Conservation (phyloP, 2,113 vertebrate genomes). For the Catagonus wagneri region DNA sequence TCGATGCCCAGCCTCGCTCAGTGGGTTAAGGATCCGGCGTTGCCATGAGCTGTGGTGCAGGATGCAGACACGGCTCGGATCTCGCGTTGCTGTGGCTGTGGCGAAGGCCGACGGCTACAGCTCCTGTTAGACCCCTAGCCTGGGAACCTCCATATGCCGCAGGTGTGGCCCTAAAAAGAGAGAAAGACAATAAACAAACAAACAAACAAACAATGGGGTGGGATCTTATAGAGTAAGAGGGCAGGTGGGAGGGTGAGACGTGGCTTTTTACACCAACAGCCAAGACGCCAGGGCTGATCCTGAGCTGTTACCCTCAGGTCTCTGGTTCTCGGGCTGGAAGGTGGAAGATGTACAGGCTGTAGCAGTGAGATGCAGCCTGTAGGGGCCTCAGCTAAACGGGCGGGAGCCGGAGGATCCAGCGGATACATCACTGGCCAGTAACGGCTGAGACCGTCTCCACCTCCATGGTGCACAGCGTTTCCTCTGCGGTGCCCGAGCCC, state of each 20-base stretch:
- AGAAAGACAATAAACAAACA: no score
- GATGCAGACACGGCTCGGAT: no score
- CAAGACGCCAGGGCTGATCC: fast-evolving
- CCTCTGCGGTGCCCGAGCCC: constrained; percentile 83
- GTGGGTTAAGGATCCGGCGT: no score
- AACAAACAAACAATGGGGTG: neutral
- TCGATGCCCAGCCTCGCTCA: no score
- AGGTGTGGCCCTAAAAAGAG: no score
- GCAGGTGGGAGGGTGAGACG: neutral
- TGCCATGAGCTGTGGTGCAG: no score
- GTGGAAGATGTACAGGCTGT: fast-evolving
- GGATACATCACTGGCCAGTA: constrained; percentile 88
- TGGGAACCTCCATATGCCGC: no score
- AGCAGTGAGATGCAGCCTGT: neutral
- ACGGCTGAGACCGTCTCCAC: constrained; percentile 89
- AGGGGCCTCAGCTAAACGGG: neutral
- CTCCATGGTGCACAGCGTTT: constrained; percentile 90
- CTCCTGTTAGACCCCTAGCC: no score
- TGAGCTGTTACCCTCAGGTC: fast-evolving
- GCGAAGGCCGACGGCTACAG: no score
- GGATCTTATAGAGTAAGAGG: neutral
- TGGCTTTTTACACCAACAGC: fast-evolving
- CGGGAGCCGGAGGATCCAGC: neutral
- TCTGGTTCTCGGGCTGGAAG: neutral
- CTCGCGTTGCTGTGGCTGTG: no score